Conservation (phyloP, 2,888 invertebrate species). For the Lepidocyrtinus sp. region DNA sequence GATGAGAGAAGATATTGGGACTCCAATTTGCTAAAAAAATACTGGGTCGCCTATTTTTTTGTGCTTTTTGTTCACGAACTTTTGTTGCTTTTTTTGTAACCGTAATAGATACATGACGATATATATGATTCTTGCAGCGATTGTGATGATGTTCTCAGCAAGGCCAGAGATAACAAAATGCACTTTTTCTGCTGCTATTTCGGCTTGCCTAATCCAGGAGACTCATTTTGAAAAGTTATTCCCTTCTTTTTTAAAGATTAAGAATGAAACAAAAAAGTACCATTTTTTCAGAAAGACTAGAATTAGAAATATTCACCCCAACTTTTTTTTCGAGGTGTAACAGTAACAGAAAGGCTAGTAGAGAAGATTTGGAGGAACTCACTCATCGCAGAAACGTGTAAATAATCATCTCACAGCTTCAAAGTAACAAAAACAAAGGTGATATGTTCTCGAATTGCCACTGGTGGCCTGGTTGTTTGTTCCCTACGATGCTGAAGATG, state of each 20-base stretch:
- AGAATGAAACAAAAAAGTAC: neutral
- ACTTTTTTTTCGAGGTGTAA: neutral
- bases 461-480: neutral
- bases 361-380: neutral
- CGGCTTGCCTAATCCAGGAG: no score
- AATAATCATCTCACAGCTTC: neutral
- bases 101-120: no score
- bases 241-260: no score
- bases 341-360: neutral
- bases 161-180: neutral
- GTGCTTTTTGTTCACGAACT: no score
- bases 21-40: no score
- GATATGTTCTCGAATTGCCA: neutral
- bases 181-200: no score
- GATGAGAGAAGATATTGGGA: no score
- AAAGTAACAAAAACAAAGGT: neutral
- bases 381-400: neutral
- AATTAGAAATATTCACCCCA: no score
- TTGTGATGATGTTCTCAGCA: neutral
- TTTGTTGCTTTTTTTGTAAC: no score
- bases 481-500: conserved; percentile 2
- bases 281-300: neutral
- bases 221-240: no score
- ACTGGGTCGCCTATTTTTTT: no score
- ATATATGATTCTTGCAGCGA: no score